Conservation (phyloP, 1,140 invertebrate species). For the Globodera ellingtonae region DNA sequence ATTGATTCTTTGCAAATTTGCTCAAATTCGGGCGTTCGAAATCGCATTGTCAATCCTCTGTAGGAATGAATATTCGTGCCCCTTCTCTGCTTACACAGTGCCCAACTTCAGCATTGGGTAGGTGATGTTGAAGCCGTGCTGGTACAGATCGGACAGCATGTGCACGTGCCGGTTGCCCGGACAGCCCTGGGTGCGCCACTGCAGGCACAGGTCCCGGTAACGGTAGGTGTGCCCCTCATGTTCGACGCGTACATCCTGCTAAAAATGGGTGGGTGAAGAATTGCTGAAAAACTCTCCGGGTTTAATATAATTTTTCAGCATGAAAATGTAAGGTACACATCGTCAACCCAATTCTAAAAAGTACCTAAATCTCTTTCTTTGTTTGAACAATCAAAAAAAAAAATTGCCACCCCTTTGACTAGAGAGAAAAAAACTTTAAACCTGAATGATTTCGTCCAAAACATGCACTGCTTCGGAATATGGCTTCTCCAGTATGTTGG, state of each 20-base stretch:
- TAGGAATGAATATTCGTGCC: not conserved
- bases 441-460: constrained; percentile 56
- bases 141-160: constrained; percentile 57
- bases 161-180: constrained; percentile 61
- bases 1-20: too few relatives aligned
- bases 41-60: not conserved
- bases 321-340: too few relatives aligned
- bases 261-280: too few relatives aligned
- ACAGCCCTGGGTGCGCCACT: constrained; percentile 47
- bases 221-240: constrained; percentile 48
- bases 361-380: not conserved
- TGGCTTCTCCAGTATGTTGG: constrained; percentile 59
- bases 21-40: too few relatives aligned
- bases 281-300: too few relatives aligned
- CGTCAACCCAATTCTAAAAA: too few relatives aligned
- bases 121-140: constrained; percentile 64
- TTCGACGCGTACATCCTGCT: constrained; percentile 53
- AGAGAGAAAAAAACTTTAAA: not conserved
- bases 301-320: too few relatives aligned
- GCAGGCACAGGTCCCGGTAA: constrained; percentile 60
- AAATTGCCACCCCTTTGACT: not conserved
- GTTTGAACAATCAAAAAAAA: not conserved
- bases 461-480: constrained; percentile 56
- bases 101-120: constrained; percentile 61
- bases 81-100: constrained; percentile 44